phyloP scores from a whole-genome alignment of 2,113 vertebrate genomes.

The Axis porcinus region DNA sequence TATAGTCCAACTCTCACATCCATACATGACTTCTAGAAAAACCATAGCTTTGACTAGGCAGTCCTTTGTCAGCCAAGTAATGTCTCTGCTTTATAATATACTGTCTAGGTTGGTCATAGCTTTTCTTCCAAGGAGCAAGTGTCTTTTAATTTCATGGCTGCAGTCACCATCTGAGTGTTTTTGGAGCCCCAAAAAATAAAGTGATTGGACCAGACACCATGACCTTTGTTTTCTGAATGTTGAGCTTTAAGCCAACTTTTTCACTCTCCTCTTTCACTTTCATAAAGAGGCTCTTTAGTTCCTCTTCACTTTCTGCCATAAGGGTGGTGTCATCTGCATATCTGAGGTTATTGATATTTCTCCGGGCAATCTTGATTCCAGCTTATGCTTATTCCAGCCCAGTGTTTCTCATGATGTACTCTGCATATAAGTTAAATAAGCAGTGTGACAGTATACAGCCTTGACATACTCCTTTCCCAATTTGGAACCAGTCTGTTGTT shows the following conservation, averaged over 20 bases:
- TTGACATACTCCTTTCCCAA: not conserved
- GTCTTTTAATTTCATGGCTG: not conserved
- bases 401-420: not conserved
- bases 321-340: not conserved
- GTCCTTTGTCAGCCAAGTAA: not conserved
- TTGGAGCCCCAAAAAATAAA: not conserved
- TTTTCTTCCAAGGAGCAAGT: not conserved
- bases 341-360: not conserved
- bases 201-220: not conserved
- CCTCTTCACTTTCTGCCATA: not conserved
- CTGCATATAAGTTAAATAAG: not conserved
- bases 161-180: not conserved
- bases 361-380: not conserved
- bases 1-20: not conserved
- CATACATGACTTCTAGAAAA: not conserved
- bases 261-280: not conserved
- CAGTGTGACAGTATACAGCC: not conserved
- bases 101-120: not conserved
- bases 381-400: not conserved
- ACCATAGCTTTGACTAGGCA: not conserved
- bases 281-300: not conserved
- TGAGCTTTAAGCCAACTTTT: not conserved
- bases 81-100: not conserved
- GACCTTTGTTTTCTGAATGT: not conserved
- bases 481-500: not conserved